Conservation (phyloP, 2,113 vertebrate species). For the Potamarius usumacintae region DNA sequence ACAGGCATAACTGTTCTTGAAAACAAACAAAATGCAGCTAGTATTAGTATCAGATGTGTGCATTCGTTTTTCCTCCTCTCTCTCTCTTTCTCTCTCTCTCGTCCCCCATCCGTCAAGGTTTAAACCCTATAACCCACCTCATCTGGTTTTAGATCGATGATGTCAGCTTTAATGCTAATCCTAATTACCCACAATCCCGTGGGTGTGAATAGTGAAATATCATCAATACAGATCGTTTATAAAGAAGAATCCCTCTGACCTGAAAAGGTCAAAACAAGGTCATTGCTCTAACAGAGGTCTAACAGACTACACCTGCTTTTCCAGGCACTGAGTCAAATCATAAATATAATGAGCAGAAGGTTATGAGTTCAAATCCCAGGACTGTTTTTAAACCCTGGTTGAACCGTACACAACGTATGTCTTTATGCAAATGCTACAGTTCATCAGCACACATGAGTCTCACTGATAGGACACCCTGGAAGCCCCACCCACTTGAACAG, state of each 20-base stretch:
- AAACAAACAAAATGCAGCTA: background rate
- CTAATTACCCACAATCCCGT: conserved; percentile 46
- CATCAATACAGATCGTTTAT: conserved; percentile 47
- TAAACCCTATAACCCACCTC: conserved; percentile 29
- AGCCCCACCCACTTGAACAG: background rate
- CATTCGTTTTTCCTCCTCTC: too few relatives aligned
- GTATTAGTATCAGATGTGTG: too few relatives aligned
- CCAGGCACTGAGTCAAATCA: background rate
- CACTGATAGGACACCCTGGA: background rate
- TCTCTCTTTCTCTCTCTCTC: conserved; percentile 8
- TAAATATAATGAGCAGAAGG: background rate
- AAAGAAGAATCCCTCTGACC: conserved; percentile 28
- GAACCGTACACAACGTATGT: too few relatives aligned
- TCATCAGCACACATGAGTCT: background rate
- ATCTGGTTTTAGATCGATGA: conserved; percentile 34
- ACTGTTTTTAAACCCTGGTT: background rate
- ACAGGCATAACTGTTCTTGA: background rate
- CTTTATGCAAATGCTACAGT: too few relatives aligned
- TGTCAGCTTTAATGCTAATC: conserved; percentile 46
- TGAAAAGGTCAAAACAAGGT: background rate
- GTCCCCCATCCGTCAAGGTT: background rate
- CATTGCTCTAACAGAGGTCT: background rate
- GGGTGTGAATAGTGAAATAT: conserved; percentile 37
- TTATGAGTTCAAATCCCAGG: background rate
- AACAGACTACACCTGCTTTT: background rate